Evolutionary conservation across 2,888 invertebrate species (phyloP).

Genomic region (Autographa pulchrina): DNA sequence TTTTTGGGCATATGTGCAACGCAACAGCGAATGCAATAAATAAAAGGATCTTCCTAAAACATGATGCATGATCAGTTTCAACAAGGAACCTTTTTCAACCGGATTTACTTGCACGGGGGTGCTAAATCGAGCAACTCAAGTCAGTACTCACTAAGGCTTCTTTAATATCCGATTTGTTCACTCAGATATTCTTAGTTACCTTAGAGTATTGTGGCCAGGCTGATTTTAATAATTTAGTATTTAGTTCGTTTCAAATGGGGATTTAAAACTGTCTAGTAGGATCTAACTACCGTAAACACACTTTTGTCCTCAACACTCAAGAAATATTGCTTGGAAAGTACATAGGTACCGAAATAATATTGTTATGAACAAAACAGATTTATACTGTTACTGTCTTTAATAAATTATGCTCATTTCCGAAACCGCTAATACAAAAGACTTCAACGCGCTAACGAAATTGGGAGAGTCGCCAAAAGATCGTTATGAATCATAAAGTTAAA

Average conservation of each 20-base stretch:
- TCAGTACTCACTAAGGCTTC: not conserved
- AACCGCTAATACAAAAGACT: slow-evolving; percentile 58
- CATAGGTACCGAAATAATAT: not conserved
- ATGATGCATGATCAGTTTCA: no score
- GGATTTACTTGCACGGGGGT: not conserved
- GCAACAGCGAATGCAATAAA: no score
- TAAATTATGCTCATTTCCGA: slow-evolving; percentile 27
- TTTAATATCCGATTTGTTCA: not conserved
- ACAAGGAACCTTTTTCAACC: not conserved
- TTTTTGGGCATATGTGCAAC: no score
- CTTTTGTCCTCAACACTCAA: no score
- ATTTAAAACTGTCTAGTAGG: no score
- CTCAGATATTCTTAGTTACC: no score
- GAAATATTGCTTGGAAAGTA: not conserved
- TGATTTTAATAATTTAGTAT: no score
- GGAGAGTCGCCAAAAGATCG: slow-evolving; percentile 41
- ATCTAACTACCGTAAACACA: no score
- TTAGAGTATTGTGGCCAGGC: no score
- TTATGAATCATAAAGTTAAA: slow-evolving; percentile 55
- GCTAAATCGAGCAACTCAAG: not conserved
- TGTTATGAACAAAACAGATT: not conserved
- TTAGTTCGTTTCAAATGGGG: no score
- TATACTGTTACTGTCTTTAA: slow-evolving; percentile 27
- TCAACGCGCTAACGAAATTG: slow-evolving; percentile 59
- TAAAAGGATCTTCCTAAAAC: no score